Conservation (phyloP, 1,140 invertebrate species). For the Fopius arisanus region DNA sequence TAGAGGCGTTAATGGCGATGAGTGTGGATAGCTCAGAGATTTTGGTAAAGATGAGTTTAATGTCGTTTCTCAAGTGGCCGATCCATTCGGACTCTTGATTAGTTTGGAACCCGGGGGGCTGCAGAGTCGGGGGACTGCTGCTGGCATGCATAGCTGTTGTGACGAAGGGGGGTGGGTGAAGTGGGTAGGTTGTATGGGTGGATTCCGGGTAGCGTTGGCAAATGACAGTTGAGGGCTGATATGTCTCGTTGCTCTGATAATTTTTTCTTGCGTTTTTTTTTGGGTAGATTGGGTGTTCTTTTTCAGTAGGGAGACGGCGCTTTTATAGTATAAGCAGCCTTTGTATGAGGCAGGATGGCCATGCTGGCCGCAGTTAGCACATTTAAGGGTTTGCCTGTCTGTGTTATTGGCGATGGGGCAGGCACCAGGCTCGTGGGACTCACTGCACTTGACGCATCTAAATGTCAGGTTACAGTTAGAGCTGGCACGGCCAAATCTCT, state of each 20-base stretch:
- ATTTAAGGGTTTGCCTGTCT: background rate
- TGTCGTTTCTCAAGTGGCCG: no score
- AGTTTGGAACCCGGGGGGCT: no score
- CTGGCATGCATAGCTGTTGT: no score
- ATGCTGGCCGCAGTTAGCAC: background rate
- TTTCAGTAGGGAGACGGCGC: background rate
- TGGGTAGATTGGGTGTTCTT: conserved; percentile 13
- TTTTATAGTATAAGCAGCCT: background rate
- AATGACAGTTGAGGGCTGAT: no score
- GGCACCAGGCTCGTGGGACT: background rate
- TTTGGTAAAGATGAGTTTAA: no score
- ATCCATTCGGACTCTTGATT: no score
- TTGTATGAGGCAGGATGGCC: background rate
- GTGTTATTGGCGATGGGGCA: background rate
- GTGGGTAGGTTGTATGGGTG: no score
- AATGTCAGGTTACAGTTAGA: background rate
- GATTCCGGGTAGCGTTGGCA: no score
- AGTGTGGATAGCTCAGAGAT: no score
- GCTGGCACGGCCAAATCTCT: background rate
- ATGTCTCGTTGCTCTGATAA: background rate
- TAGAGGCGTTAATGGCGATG: no score
- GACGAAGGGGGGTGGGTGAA: no score
- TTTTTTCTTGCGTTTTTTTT: conserved; percentile 15
- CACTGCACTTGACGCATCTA: background rate
- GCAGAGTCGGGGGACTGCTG: no score